Base-by-base conservation (phyloP, 2,113 vertebrate genomes). In the Caloenas nicobarica region DNA sequence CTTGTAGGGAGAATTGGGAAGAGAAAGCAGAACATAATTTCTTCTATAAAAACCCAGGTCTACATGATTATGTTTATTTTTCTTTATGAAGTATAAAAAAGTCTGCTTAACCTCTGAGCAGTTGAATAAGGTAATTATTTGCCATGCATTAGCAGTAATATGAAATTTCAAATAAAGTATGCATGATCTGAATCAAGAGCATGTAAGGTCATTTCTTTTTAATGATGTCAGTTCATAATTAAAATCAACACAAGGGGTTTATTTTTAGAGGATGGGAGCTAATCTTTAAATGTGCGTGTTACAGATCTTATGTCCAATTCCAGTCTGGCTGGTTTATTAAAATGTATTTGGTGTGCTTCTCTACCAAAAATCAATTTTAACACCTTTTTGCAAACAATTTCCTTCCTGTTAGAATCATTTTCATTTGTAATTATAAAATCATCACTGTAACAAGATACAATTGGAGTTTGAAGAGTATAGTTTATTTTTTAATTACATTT, bases 51-150 rank as follows among this genome's bases (percentile, higher is more conserved):
- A 77, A 38, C 36, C 81, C 83, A 38, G 14, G 9, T 74, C 51
- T 93, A 86, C 42, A 34, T 71, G n/a, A n/a, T 73, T n/a, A 21
- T 88, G 65, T 89, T 95, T 96, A 85, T 93, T 96, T 94, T 96
- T 83, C 93, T 78, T 90, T 83, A 70, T 83, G 76, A 86, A 90
- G 42, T 78, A 83, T 71, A 53, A 86, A 96, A 91, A 77, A 80
- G n/a, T 91, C 33, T 87, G 60, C 91, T 88, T 95, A 96, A 91
- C 51, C 51, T 94, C 70, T 74, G 51, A 95, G 44, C 16, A 88
- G 78, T 51, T 92, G 95, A 73, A 92, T 72, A 95, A 96, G 88
- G 34, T 84, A 95, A 94, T 97, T 95, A 95, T 97, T 97, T 97
- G 61, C 76, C 94, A 90, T 91, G 28, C 23, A 56, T 94, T 97